Conservation (phyloP, 2,113 vertebrate species). For the Paracanthobrama guichenoti region DNA sequence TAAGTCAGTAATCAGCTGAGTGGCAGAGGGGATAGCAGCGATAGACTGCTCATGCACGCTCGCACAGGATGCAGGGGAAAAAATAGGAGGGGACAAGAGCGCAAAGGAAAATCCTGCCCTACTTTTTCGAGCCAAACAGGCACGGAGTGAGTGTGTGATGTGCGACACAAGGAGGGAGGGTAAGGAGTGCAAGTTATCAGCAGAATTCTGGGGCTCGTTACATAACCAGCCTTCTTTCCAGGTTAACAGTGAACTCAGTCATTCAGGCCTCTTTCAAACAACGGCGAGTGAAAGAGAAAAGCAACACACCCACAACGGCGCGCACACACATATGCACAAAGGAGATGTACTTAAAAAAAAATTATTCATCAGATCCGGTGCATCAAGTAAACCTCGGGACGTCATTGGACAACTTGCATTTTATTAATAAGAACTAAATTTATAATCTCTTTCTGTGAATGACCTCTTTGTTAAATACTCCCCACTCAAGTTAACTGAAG, state of each 20-base stretch:
- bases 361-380: neutral
- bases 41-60: slow-evolving; percentile 28
- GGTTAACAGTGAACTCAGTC: slow-evolving; percentile 60
- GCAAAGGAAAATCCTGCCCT: slow-evolving; percentile 73
- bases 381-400: neutral
- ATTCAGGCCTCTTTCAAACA: slow-evolving; percentile 35
- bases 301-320: neutral
- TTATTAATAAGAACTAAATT: too few relatives aligned
- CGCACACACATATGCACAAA: neutral
- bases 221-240: slow-evolving; percentile 66
- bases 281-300: neutral
- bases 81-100: slow-evolving; percentile 45
- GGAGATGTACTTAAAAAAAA: neutral
- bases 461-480: slow-evolving; percentile 12
- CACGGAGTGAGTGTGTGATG: slow-evolving; percentile 64
- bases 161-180: slow-evolving; percentile 42
- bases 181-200: slow-evolving; percentile 53
- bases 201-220: slow-evolving; percentile 64
- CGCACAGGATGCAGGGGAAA: slow-evolving; percentile 36
- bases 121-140: slow-evolving; percentile 67
- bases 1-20: slow-evolving; percentile 79
- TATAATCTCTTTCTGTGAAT: neutral
- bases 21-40: slow-evolving; percentile 68
- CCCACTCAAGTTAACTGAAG: slow-evolving; percentile 19
- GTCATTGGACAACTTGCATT: neutral